phyloP scores from a whole-genome alignment of 2,113 vertebrate genomes.

The Ranitomeya variabilis region DNA sequence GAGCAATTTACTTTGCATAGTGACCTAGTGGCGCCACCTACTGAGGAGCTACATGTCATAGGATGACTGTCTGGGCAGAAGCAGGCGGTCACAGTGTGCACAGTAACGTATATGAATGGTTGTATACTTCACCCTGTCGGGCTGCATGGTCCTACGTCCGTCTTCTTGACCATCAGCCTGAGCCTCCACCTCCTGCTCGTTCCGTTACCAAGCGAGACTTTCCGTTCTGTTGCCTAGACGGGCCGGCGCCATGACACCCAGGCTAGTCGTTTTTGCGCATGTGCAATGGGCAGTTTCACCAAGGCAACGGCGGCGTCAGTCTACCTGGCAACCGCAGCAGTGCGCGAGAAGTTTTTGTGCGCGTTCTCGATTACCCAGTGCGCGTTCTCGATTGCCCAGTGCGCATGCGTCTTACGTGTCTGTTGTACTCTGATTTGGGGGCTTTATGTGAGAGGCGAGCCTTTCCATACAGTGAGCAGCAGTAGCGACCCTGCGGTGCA shows the following conservation, averaged over 20 bases:
- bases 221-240: not conserved
- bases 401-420: not conserved
- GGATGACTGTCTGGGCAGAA: not conserved
- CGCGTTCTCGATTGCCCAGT: not conserved
- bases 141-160: not conserved
- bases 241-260: constrained; percentile 38
- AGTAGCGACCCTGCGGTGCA: too few relatives aligned
- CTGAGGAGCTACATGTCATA: not conserved
- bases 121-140: constrained; percentile 26
- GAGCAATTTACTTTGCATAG: not conserved
- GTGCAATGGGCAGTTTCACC: not conserved
- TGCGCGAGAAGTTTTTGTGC: too few relatives aligned
- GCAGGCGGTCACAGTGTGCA: not conserved
- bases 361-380: not conserved
- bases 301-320: constrained; percentile 5
- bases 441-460: too few relatives aligned
- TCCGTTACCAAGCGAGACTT: constrained; percentile 35
- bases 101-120: not conserved
- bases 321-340: not conserved
- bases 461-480: too few relatives aligned
- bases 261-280: not conserved
- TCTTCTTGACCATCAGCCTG: not conserved
- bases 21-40: not conserved
- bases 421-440: too few relatives aligned
- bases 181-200: not conserved